Base-by-base conservation (phyloP, 2,113 vertebrate species). In the Hemicordylus capensis region DNA sequence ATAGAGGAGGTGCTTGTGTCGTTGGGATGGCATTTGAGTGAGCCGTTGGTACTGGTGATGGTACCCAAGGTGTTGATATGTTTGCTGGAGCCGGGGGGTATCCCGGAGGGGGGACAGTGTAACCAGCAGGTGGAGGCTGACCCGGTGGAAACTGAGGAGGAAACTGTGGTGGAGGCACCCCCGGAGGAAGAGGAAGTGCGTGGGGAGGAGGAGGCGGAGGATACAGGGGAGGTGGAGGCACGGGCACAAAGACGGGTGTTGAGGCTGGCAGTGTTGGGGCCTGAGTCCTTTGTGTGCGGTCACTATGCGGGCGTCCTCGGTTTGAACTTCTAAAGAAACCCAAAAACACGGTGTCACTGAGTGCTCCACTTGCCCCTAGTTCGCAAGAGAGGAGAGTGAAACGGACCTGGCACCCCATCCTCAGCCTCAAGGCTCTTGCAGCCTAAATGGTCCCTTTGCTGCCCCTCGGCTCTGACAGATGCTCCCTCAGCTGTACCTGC, bases 91-190 rank as follows among this genome's bases (percentile, higher is more conserved):
- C 90, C 37, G 97, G 97, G 58, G 97, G 97, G 90, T 97, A 99
- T 89, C 97, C 97, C n/a, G 98, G 97, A 74, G 97, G 96, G 93
- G 98, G 98, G 92, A 99, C 96, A 91, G 94, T 94, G 94, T 96
- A 98, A 89, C 95, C 95, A 89, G 95, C 95, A n/a, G 96, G 96
- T 31, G 97, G 97, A 86, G 97, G 98, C 87, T 98, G 98, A 79
- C 97, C 96, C 72, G 97, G 93, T 88, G 98, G 97, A 93, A 97
- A 98, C 72, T 96, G 97, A 92, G 97, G 95, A 85, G 97, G 97
- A 88, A 96, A 98, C 90, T 97, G 90, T 91, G 95, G 97, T 79
- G 97, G 96, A 64, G 97, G 96, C 19, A 97, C 96, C 76, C 97
- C 97, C 77, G 97, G 95, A 39, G 97, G 97, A 85, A 97, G 97